These are phyloP conservation scores for Pterostichus madidus DNA, from an alignment of 2,888 invertebrate species.

Conservation along the genomic window DNA sequence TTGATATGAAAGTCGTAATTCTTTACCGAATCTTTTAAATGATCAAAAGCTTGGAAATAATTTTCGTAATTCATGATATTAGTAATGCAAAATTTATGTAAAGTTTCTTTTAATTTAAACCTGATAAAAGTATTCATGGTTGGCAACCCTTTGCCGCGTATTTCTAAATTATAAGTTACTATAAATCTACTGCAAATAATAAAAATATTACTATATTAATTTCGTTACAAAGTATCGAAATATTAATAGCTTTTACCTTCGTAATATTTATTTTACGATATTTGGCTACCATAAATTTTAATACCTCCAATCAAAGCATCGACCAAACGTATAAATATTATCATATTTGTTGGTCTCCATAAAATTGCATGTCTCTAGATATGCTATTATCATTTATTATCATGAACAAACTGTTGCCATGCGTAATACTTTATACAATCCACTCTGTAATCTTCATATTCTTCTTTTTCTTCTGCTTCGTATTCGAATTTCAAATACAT, in stretches of 20 bases:
- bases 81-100: background rate
- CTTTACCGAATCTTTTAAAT: background rate
- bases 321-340: background rate
- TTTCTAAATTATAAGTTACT: no score
- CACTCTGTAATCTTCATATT: background rate
- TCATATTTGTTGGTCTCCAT: background rate
- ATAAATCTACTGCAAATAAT: background rate
- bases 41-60: background rate
- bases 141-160: no score
- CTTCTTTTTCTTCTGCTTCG: background rate
- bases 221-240: slow-evolving; percentile 13
- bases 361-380: background rate
- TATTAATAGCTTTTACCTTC: background rate
- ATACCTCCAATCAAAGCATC: no score
- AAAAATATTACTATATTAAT: background rate
- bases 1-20: slow-evolving; percentile 7
- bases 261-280: slow-evolving; percentile 30
- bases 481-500: slow-evolving; percentile 7
- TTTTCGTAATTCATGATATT: background rate
- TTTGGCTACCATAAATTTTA: slow-evolving; percentile 13
- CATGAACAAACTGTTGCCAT: background rate
- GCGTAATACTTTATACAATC: no score
- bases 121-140: background rate
- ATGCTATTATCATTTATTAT: background rate
- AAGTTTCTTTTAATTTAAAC: background rate